These are phyloP conservation scores for Apostichopus parvimensis DNA, from an alignment of 35 echinoderm and acorn worm species.

Conservation along the genomic window DNA sequence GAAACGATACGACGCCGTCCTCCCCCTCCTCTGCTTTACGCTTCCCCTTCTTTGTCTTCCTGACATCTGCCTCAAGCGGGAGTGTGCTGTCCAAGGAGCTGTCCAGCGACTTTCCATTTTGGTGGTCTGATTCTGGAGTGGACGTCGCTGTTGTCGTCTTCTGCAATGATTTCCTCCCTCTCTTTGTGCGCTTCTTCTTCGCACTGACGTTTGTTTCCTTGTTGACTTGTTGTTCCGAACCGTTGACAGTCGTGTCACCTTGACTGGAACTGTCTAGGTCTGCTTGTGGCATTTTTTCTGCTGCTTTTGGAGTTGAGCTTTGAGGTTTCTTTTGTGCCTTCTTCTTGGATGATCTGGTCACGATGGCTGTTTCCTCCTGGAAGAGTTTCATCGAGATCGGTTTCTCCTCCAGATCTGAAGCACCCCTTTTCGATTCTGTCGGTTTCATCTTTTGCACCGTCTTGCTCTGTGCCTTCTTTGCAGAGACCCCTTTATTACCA, in stretches of 20 bases:
- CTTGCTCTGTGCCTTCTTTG: not conserved
- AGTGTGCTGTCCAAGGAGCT: conserved; percentile 26
- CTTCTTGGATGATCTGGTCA: not conserved
- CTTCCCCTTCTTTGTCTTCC: not conserved
- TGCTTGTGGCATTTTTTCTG: not conserved
- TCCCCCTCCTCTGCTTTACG: not conserved
- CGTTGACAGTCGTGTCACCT: not conserved
- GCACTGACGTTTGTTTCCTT: not conserved
- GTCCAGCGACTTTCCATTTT: not conserved
- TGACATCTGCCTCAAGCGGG: not conserved
- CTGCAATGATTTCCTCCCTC: not conserved
- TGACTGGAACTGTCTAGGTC: not conserved
- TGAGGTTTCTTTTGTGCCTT: not conserved
- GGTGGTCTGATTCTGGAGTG: not conserved
- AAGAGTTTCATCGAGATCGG: not conserved
- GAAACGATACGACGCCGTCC: not conserved
- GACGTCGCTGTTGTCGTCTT: not conserved
- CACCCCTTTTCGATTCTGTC: not conserved
- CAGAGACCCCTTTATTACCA: not conserved
- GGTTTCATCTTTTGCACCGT: not conserved
- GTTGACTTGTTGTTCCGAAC: not conserved
- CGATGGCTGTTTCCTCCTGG: not conserved
- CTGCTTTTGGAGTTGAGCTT: not conserved
- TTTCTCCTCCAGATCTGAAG: not conserved
- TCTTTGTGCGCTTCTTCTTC: not conserved